Conservation (phyloP, 2,113 vertebrate species). For the Thalassoma bifasciatum region DNA sequence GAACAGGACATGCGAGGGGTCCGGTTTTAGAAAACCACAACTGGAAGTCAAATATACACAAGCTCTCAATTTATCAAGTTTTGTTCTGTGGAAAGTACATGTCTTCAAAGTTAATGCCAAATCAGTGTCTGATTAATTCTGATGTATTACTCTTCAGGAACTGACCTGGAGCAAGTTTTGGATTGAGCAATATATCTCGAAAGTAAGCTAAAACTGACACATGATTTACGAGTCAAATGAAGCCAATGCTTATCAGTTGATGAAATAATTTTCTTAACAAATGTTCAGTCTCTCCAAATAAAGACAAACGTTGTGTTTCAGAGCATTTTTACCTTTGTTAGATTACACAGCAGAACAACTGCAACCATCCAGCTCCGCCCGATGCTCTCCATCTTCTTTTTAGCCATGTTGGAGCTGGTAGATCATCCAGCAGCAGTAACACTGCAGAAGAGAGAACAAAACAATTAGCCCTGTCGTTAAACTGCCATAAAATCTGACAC, state of each 20-base stretch:
- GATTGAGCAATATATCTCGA: not conserved
- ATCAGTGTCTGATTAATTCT: slow-evolving; percentile 15
- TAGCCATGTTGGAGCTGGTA: slow-evolving; percentile 46
- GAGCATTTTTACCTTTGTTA: slow-evolving; percentile 80
- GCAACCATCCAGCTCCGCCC: slow-evolving; percentile 59
- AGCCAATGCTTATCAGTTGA: not conserved
- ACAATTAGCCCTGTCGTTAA: slow-evolving; percentile 31
- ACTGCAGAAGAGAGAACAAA: slow-evolving; percentile 67
- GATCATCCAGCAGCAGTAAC: slow-evolving; percentile 35
- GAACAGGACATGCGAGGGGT: not conserved
- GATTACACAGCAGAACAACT: slow-evolving; percentile 79
- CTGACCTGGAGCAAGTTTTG: not conserved
- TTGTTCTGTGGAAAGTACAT: slow-evolving; percentile 37
- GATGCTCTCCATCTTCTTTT: slow-evolving; percentile 75
- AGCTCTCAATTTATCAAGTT: slow-evolving; percentile 35
- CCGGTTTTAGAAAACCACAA: slow-evolving; percentile 7
- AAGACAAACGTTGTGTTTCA: not conserved
- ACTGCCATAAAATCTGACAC: not conserved
- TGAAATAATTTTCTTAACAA: too few species aligned
- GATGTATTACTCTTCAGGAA: slow-evolving; percentile 9
- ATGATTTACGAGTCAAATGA: not conserved
- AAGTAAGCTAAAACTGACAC: not conserved
- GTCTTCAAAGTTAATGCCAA: slow-evolving; percentile 14
- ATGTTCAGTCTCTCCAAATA: not conserved
- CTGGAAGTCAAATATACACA: slow-evolving; percentile 26